Evolutionary conservation across 1,140 invertebrate genomes (phyloP), one percentile per base, ranked within the genome.

Genomic region (Nephotettix cincticeps): DNA sequence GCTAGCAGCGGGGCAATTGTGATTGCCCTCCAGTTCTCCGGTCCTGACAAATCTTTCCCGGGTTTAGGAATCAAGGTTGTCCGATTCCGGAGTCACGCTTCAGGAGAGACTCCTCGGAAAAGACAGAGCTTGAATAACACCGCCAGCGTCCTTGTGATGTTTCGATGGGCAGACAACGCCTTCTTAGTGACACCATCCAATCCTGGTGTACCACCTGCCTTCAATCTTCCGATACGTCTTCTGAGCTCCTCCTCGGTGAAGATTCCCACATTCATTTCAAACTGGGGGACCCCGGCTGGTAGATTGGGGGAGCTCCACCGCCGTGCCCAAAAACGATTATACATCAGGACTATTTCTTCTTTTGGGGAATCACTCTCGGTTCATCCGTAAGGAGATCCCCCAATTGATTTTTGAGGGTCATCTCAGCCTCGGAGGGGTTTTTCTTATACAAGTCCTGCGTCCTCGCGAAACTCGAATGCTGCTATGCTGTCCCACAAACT

Each of bases 61-160:
- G 73, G 67, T 45, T 79, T 78, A 1, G 77, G 75, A 0, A 79
- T 76, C 0, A 78, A 66, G 0, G 47, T 75, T 0, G 77, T 77
- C 14, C 76, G 23, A 25, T 76, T 76, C 0, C 6, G n/a, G 17
- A n/a, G 67, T 75, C 76, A 77, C 0, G 19, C 17, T 1, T 14
- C 0, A 1, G 76, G 75, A 17, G 64, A 76, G 0, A 23, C 1
- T 0, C 45, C 1, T 0, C 65, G n/a, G 0, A 32, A 0, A 0
- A 74, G 0, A 0, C 76, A 0, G 0, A 75, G 1, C 13, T 77
- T 75, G 13, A 56, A 77, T 0, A 76, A 27, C 0, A 69, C 66
- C 0, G 72, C 47, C 0, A 73, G 21, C 1, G 65, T 17, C 19
- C 11, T 32, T 1, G 51, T 23, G 1, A 17, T 32, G 30, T 36